These are phyloP conservation scores for Calcarius lapponicus DNA, from an alignment of 2,797 vertebrate species.

Conservation along the genomic window DNA sequence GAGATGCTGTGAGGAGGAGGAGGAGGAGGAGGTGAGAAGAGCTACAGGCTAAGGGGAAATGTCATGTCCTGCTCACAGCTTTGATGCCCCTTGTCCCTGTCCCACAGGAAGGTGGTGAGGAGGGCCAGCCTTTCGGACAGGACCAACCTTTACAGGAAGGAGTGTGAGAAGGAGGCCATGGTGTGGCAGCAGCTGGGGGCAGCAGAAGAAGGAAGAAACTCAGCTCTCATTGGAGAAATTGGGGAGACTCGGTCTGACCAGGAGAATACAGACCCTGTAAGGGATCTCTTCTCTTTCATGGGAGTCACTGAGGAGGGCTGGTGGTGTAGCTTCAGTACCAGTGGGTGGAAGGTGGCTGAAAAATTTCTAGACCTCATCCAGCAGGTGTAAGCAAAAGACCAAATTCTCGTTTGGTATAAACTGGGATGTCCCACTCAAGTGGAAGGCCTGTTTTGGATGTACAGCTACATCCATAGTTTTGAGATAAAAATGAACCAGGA, in stretches of 20 bases:
- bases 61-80: background rate
- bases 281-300: background rate
- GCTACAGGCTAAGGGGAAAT: background rate
- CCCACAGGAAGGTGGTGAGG: constrained; percentile 91
- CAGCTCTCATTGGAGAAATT: constrained; percentile 74
- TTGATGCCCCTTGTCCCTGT: background rate
- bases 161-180: constrained; percentile 96
- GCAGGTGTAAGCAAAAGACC: background rate
- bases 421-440: background rate
- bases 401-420: background rate
- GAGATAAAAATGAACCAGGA: background rate
- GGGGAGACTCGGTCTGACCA: constrained; percentile 87
- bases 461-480: background rate
- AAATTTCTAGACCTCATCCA: background rate
- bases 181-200: constrained; percentile 91
- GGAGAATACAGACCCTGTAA: constrained; percentile 85
- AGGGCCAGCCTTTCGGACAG: constrained; percentile 94
- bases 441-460: background rate
- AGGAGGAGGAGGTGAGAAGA: background rate
- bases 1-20: background rate
- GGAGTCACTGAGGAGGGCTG: background rate
- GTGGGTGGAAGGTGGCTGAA: background rate
- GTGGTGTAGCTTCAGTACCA: background rate
- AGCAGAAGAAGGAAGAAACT: constrained; percentile 77
- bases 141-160: constrained; percentile 94